Evolutionary conservation across 2,113 vertebrate genomes (phyloP).

Genomic region (Crotalus viridis): DNA sequence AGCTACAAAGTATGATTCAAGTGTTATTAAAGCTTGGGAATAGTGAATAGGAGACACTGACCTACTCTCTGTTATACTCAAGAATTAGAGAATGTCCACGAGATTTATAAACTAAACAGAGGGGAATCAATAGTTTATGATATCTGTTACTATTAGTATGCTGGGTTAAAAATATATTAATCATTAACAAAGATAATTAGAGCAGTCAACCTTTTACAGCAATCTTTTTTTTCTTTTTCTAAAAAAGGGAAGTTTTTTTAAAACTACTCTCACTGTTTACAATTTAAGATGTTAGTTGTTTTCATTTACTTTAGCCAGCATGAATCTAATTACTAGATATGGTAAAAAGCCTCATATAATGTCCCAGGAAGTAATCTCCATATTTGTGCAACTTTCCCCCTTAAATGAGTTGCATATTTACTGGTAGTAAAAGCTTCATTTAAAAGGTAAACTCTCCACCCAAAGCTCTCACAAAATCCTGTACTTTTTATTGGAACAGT

Average conservation of each 20-base stretch:
- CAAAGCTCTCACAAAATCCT: not conserved
- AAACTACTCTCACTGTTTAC: not conserved
- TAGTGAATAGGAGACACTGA: not conserved
- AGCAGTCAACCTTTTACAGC: not conserved
- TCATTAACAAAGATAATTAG: not conserved
- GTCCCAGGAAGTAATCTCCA: not conserved
- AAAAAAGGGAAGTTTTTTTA: not conserved
- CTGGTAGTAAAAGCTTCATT: not conserved
- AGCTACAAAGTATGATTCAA: not conserved
- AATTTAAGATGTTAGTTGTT: not conserved
- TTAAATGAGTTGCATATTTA: not conserved
- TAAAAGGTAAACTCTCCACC: not conserved
- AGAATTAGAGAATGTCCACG: not conserved
- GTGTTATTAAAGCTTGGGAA: not conserved
- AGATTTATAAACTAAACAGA: conserved; percentile 7
- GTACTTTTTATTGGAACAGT: not conserved
- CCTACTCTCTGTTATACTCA: not conserved
- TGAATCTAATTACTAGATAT: no score
- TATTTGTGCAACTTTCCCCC: not conserved
- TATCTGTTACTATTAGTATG: not conserved
- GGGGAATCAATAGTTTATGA: not conserved
- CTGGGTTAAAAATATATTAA: not conserved
- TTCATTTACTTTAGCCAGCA: not conserved
- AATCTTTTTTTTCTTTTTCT: not conserved
- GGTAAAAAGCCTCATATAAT: not conserved